Base-by-base conservation (phyloP, 2,888 invertebrate genomes). In the Callyntrura sp. region DNA sequence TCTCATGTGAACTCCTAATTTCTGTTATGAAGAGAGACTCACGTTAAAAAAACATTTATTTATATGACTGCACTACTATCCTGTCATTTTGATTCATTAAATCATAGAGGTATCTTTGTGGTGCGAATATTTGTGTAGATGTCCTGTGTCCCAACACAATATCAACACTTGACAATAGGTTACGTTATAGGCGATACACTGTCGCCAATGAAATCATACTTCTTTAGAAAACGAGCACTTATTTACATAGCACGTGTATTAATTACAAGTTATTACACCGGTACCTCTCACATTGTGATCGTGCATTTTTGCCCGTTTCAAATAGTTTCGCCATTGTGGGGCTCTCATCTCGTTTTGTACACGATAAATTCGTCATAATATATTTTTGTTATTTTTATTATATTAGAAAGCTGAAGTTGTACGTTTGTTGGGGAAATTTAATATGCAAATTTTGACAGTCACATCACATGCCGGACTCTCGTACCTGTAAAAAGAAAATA, bases 1-100 rank as follows among this genome's bases (percentile, higher is more conserved):
- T n/a, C n/a, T 65, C 35, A 45, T 51, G 51, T 76, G 76, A 76
- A 76, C 76, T 76, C 76, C 76, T 76, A 76, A 25, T 76, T 76
- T 51, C 9, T 76, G 68, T 14, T 51, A 51, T 76, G 14, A 25
- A 20, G 48, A 68, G 60, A 6, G 17, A 60, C 28, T 25, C n/a
- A 68, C 68, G 4, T 57, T 57, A 68, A 70, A 45, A n/a, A 45
- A 45, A 70, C 70, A 70, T n/a, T 76, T 51, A 76, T 76, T 76
- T 76, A 51, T 76, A 51, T 51, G 51, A 5, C 45, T 76, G 48
- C 25, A 76, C 20, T 76, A 51, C 76, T 51, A 48, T 76, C 48
- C 51, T 76, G 76, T 76, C 76, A 76, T 11, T 48, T 76, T 76
- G 76, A 48, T 76, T 76, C 76, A 76, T 76, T 76, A 76, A 76